Evolutionary conservation across 2,888 invertebrate species (phyloP).

Genomic region (Cephus rjabovi): DNA sequence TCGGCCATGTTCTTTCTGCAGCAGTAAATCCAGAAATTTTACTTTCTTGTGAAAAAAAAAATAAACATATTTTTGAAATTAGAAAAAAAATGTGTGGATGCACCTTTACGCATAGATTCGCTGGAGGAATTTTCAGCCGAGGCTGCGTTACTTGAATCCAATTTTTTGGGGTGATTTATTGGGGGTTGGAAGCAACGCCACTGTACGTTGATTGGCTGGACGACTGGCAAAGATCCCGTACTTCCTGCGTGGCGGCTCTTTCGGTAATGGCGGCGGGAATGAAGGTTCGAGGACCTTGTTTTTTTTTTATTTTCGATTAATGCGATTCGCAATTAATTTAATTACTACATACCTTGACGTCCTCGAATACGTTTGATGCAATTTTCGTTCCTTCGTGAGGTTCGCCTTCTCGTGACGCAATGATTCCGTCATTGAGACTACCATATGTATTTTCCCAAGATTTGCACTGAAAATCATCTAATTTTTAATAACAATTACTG

Average conservation of each 20-base stretch:
- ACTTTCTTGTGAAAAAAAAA: too few species aligned
- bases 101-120: conserved; percentile 24
- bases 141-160: conserved; percentile 52
- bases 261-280: conserved; percentile 52
- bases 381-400: conserved; percentile 19
- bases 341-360: conserved; percentile 39
- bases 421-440: conserved; percentile 13
- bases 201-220: conserved; percentile 45
- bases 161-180: conserved; percentile 39
- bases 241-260: conserved; percentile 56
- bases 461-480: conserved; percentile 54
- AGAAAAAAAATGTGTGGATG: not conserved
- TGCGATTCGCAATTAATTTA: not conserved
- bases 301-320: not conserved
- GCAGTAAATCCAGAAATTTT: not conserved
- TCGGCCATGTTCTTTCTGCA: not conserved
- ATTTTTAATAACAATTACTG: conserved; percentile 46
- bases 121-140: conserved; percentile 50
- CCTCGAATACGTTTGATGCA: conserved; percentile 31
- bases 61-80: not conserved
- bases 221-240: conserved; percentile 60
- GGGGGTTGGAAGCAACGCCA: conserved; percentile 25
- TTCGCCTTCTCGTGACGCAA: conserved; percentile 28
- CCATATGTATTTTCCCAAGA: conserved; percentile 29
- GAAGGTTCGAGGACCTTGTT: conserved; percentile 58